Evolutionary conservation across 1,140 invertebrate species (phyloP), one percentile per base, ranked within the genome.

Genomic region (Rhizoglyphus robini): DNA sequence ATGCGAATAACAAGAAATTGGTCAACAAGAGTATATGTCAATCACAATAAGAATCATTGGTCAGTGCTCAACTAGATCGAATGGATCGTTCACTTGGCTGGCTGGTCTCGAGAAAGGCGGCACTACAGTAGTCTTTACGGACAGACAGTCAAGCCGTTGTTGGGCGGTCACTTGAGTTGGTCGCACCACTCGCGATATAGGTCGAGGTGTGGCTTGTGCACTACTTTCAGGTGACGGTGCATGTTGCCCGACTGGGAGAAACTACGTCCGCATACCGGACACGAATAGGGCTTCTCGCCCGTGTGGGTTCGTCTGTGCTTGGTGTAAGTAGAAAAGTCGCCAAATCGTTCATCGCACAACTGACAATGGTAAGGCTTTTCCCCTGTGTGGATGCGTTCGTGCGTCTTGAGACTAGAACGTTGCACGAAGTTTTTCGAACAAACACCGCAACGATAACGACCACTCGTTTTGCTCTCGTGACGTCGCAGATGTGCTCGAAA

Each of bases 251-350:
- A 31, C 32, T 67, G 65, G 18, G 65, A 65, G 23, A 67, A 67
- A 18, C 62, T 36, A 13, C 49, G 38, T 15, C 15, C 15, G 36
- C 65, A 67, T 8, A 47, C 23, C 1, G 58, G 46, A 67, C 65
- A 67, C 29, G 8, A 8, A 46, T 67, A 67, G 5, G 66, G 66
- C 30, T 66, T 65, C 47, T 67, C 66, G 25, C 66, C 66, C 15
- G 65, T 51, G 29, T 67, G 66, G 1, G 63, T 67, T 13, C 66
- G 36, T n/a, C 36, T 18, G 46, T 67, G 66, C 23, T 65, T 67
- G 1, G 66, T 91, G 65, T 90, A 77, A 71, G 90, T 88, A 70
- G 86, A 88, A 74, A 90, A 89, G 5, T 88, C 88, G 1, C 88
- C 88, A 71, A 90, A 91, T 0, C 87, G 87, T 32, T 67, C 25